These are phyloP conservation scores for Pheosia tremula DNA, from an alignment of 2,888 invertebrate species.

Conservation along the genomic window DNA sequence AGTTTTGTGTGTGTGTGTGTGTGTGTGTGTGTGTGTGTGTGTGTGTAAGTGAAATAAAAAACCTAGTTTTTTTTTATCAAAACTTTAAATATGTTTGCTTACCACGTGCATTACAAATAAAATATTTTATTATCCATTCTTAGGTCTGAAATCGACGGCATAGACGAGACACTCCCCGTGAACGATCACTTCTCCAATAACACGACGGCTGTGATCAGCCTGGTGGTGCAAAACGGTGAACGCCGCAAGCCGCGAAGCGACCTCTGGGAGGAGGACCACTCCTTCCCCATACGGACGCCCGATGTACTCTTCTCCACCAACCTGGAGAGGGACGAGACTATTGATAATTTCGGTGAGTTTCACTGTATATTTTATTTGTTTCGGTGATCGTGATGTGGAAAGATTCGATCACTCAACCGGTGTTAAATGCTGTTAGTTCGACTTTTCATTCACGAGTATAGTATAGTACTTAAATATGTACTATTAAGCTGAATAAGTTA, in stretches of 20 bases:
- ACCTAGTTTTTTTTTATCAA: no score
- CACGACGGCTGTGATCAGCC: slow-evolving; percentile 88
- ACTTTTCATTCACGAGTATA: no score
- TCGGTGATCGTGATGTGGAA: no score
- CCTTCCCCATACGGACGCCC: slow-evolving; percentile 71
- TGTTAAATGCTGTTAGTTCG: no score
- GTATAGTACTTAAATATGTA: no score
- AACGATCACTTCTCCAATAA: slow-evolving; percentile 89
- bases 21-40: no score
- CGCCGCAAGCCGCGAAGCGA: slow-evolving; percentile 87
- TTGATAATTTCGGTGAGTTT: slow-evolving; percentile 91
- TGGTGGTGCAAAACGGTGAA: slow-evolving; percentile 89
- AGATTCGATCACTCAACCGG: no score
- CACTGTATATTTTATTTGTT: background rate
- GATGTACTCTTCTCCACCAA: slow-evolving; percentile 90
- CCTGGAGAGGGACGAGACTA: slow-evolving; percentile 92
- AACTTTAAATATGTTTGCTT: no score
- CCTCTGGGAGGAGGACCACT: slow-evolving; percentile 90
- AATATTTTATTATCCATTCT: background rate
- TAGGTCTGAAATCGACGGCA: slow-evolving; percentile 91
- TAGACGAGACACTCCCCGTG: slow-evolving; percentile 86
- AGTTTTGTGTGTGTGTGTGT: no score
- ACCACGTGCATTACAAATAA: background rate
- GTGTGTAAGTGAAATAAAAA: no score
- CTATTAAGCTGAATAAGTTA: no score